Evolutionary conservation across 1,140 invertebrate species (phyloP).

Genomic region (Ceratina japonica): DNA sequence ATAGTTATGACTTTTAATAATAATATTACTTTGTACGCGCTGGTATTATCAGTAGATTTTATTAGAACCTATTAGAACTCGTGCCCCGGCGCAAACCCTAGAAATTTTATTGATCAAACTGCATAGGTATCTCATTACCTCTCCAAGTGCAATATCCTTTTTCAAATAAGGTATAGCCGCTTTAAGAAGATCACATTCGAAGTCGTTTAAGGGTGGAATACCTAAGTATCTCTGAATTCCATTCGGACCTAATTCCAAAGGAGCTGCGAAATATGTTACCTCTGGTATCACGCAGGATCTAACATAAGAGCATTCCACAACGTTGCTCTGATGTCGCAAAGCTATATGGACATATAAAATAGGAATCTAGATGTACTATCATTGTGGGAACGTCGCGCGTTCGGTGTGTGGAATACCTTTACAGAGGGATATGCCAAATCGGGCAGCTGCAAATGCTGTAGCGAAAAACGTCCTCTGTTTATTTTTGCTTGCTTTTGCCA

Average conservation of each 20-base stretch:
- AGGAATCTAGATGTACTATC: background rate
- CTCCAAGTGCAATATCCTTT: conserved; percentile 79
- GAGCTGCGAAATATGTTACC: conserved; percentile 75
- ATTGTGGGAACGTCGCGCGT: background rate
- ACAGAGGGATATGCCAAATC: conserved; percentile 81
- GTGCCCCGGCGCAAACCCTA: too few relatives aligned
- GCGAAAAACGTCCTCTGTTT: conserved; percentile 73
- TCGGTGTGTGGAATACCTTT: conserved; percentile 62
- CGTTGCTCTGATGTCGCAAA: conserved; percentile 75
- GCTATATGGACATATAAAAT: conserved; percentile 69
- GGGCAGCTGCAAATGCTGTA: conserved; percentile 80
- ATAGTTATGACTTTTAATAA: too few relatives aligned
- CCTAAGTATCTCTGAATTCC: conserved; percentile 81
- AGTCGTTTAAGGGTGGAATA: conserved; percentile 79
- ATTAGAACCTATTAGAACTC: too few relatives aligned
- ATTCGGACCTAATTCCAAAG: conserved; percentile 74
- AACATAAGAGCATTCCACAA: conserved; percentile 81
- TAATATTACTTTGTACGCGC: too few relatives aligned
- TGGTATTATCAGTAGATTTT: too few relatives aligned
- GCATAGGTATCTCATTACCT: conserved; percentile 59
- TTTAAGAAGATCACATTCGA: conserved; percentile 80
- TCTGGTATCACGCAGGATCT: conserved; percentile 74
- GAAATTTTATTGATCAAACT: too few relatives aligned
- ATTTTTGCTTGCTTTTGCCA: conserved; percentile 28
- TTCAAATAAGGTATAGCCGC: conserved; percentile 77